Evolutionary conservation across 1,140 invertebrate genomes (phyloP), one percentile per base, ranked within the genome.

Genomic region (Drosophila albomicans): DNA sequence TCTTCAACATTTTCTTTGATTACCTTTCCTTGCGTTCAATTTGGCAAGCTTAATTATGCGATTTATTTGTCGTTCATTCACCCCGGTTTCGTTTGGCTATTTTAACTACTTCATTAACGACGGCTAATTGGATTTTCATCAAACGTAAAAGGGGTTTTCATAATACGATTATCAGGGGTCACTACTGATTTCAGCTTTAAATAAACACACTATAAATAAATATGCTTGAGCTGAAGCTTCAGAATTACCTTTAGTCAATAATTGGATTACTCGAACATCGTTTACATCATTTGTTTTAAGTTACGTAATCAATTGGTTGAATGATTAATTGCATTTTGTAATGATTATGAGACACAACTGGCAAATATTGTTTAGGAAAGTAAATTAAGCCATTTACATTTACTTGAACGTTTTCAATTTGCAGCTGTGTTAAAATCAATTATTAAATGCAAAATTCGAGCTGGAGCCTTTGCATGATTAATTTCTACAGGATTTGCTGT

Each of bases 41-140:
- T 38, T 1, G 4, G 10, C 25, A 30, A 52, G 3, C 5, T 30
- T 52, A 52, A 52, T 52, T 52, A 52, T 38, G 15, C 13, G 51
- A 52, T 32, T 30, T 32, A 15, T 7, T 32, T 3, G 11, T 13
- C n/a, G 51, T n/a, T 13, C 52, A 11, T 56, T 56, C 13, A 56
- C 13, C 52, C 52, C 13, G 11, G 13, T 0, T 5, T 8, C 13
- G 15, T 38, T 20, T 8, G 16, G 13, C 13, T 16, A 41, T n/a
- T 56, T 56, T 7, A 11, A 56, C 20, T 30, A 52, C 49, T n/a
- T 13, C 28, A 30, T 56, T 56, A 56, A 20, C 52, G 13, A 3
- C 52, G 20, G 51, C 52, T 56, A 56, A 56, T 56, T 56, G 52
- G 52, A 38, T 56, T 38, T 56, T 1, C 30, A 38, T 38, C 32